These are phyloP conservation scores for Yponomeuta sedellus DNA, from an alignment of 2,888 invertebrate genomes.

Conservation along the genomic window DNA sequence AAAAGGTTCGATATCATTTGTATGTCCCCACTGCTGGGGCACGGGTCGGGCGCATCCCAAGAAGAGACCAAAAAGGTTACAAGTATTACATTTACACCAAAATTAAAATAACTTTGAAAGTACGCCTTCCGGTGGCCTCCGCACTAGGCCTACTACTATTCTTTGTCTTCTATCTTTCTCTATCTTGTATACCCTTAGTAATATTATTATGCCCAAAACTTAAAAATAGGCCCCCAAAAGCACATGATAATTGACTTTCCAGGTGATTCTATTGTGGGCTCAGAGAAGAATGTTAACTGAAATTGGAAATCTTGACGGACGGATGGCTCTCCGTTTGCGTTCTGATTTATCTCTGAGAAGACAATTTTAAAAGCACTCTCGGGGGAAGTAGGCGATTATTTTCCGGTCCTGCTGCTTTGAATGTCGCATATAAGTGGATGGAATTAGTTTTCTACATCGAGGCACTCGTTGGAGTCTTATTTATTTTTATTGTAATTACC, in stretches of 20 bases:
- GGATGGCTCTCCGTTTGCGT: background rate
- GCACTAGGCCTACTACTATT: no score
- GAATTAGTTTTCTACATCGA: background rate
- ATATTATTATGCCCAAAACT: background rate
- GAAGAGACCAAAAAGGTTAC: no score
- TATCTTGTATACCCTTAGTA: no score
- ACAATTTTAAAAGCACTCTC: constrained; percentile 4
- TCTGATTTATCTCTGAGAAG: constrained; percentile 11
- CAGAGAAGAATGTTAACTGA: constrained; percentile 12
- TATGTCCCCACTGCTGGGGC: no score
- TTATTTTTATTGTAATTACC: background rate
- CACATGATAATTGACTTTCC: constrained; percentile 13
- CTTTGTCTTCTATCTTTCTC: no score
- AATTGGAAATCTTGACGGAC: constrained; percentile 13
- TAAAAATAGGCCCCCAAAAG: constrained; percentile 12
- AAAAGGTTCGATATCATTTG: no score
- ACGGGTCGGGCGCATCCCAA: no score
- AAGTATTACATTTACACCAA: no score
- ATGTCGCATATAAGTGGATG: background rate
- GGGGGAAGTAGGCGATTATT: background rate
- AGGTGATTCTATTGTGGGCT: constrained; percentile 9
- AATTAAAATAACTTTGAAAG: no score
- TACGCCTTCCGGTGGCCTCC: no score
- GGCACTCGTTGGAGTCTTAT: background rate
- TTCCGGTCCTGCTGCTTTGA: background rate